Conservation (phyloP, 2,797 vertebrate genomes). For the Mormyrus proboscirostris region DNA sequence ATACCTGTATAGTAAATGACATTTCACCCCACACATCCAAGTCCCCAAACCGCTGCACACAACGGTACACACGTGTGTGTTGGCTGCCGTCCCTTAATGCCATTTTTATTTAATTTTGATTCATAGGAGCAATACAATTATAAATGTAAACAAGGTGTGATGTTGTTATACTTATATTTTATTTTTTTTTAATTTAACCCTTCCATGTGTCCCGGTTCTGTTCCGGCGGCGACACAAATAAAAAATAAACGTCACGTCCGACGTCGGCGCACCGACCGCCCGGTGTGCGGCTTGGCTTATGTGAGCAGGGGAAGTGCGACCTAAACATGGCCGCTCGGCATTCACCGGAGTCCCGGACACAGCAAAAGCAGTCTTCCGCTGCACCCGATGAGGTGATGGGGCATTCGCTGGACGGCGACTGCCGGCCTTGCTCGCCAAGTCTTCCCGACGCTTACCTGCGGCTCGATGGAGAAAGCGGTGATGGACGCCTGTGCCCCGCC, state of each 20-base stretch:
- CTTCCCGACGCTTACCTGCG: background rate
- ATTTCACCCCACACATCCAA: background rate
- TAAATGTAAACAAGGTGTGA: background rate
- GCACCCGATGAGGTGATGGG: conserved; percentile 38
- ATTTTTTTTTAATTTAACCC: background rate
- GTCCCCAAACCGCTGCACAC: background rate
- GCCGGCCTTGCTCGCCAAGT: background rate
- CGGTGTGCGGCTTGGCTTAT: background rate
- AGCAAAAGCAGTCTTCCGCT: conserved; percentile 40
- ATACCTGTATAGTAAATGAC: background rate
- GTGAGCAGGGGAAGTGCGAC: conserved; percentile 50
- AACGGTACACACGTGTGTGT: background rate
- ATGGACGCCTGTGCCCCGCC: background rate
- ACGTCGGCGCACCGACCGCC: background rate
- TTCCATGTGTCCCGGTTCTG: background rate
- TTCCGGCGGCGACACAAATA: background rate
- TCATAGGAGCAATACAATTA: background rate
- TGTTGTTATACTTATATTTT: background rate
- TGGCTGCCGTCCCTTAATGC: background rate
- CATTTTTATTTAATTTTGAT: background rate
- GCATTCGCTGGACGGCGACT: background rate
- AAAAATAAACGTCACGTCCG: background rate
- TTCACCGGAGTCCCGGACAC: conserved; percentile 50
- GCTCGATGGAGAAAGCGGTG: background rate
- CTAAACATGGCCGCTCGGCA: conserved; percentile 67